Conservation (phyloP, 2,888 invertebrate species). For the Penaeus monodon region DNA sequence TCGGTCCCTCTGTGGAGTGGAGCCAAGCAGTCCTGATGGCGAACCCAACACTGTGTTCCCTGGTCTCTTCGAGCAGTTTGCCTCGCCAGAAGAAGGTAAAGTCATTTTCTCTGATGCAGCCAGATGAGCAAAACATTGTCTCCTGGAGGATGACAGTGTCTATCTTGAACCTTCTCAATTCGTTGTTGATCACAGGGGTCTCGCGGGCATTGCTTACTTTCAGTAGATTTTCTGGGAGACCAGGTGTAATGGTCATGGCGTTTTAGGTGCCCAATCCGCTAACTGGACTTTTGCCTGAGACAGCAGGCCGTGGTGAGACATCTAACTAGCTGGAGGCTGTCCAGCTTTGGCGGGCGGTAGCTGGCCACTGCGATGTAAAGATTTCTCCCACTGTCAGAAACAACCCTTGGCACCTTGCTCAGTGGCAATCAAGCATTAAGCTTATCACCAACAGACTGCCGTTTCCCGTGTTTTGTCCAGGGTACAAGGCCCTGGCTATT, state of each 20-base stretch:
- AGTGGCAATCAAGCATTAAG: not conserved
- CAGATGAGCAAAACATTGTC: not conserved
- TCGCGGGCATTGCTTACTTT: not conserved
- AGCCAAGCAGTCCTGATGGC: not conserved
- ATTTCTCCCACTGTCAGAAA: constrained; percentile 6
- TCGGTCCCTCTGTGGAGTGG: not conserved
- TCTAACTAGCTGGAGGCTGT: constrained; percentile 32
- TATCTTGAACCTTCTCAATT: not conserved
- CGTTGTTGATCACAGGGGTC: not conserved
- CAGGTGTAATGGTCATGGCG: not conserved
- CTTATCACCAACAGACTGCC: not conserved
- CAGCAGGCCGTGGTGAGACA: not conserved
- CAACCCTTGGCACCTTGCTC: not conserved
- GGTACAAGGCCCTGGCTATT: not conserved
- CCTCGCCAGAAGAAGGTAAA: not conserved
- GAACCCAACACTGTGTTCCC: not conserved
- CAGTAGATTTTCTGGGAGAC: not conserved
- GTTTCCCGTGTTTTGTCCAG: not conserved
- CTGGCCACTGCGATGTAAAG: not conserved
- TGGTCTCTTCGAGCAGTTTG: not conserved
- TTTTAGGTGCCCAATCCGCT: not conserved
- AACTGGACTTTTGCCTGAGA: not conserved
- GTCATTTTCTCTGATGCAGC: not conserved
- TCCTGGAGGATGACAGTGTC: constrained; percentile 8
- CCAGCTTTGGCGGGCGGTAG: constrained; percentile 26